Percentiles rank a stretch among this genome's conserved stretches.
These are phyloP conservation scores for Heloderma charlesbogerti DNA, from an alignment of 2,113 vertebrate genomes.

Conservation along the genomic window DNA sequence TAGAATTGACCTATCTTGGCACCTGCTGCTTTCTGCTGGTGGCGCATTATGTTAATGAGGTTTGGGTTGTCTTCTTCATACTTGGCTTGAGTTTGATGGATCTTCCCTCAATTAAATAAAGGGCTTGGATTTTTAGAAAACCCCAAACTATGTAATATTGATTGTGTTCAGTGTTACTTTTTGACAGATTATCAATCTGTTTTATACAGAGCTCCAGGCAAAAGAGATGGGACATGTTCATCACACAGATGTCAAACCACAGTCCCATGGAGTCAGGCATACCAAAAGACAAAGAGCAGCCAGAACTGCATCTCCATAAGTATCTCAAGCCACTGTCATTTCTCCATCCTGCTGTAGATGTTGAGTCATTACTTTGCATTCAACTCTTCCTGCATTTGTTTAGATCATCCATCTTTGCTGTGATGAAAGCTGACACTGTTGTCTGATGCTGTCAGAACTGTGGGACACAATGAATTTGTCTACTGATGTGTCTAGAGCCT, in stretches of 20 bases:
- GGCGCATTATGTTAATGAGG: neutral
- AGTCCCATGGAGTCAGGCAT: neutral
- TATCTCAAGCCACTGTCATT: neutral
- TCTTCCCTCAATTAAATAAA: neutral
- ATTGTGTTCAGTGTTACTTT: neutral
- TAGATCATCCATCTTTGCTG: constrained; percentile 22
- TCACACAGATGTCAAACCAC: neutral
- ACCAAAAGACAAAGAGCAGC: neutral
- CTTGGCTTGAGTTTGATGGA: neutral
- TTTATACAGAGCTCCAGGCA: neutral
- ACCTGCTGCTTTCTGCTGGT: neutral
- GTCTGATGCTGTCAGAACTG: constrained; percentile 32
- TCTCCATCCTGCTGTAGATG: neutral
- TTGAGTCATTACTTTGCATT: constrained; percentile 26
- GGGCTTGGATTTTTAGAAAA: neutral
- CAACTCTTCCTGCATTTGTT: constrained; percentile 25
- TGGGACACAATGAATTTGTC: constrained; percentile 12
- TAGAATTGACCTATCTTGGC: neutral
- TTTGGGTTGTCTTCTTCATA: neutral
- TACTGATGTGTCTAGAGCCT: constrained; percentile 9
- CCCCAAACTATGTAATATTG: neutral
- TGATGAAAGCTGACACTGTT: constrained; percentile 27
- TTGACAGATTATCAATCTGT: neutral
- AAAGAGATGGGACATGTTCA: neutral
- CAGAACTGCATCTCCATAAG: too few species aligned